These are phyloP conservation scores for Lepus oiostolus DNA, from an alignment of 2,797 vertebrate species.

Conservation along the genomic window DNA sequence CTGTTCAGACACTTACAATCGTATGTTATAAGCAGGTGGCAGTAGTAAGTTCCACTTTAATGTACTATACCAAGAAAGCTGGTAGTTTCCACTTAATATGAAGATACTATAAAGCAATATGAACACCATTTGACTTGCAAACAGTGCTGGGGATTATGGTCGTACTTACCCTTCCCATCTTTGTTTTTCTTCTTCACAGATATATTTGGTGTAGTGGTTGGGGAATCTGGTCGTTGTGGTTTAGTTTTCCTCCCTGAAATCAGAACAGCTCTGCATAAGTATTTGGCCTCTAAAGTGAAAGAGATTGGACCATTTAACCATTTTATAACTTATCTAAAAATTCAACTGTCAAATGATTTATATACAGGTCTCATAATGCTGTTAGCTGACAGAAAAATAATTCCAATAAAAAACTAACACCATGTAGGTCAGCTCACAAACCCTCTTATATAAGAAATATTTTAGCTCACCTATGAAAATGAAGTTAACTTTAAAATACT, in stretches of 20 bases:
- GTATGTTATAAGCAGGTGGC: not conserved
- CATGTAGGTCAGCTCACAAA: slow-evolving; percentile 40
- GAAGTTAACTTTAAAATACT: slow-evolving; percentile 51
- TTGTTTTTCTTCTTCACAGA: slow-evolving; percentile 95
- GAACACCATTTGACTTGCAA: not conserved
- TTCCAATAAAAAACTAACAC: slow-evolving; percentile 52
- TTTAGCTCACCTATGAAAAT: slow-evolving; percentile 45
- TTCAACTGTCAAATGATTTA: slow-evolving; percentile 47
- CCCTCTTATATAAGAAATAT: not conserved
- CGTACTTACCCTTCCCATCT: slow-evolving; percentile 95
- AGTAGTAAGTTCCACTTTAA: not conserved
- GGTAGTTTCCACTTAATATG: not conserved
- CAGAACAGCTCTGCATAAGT: slow-evolving; percentile 76
- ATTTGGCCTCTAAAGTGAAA: slow-evolving; percentile 51
- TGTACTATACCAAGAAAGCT: not conserved
- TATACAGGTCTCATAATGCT: not conserved
- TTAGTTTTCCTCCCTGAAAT: slow-evolving; percentile 94
- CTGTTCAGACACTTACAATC: slow-evolving; percentile 44
- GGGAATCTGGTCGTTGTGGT: slow-evolving; percentile 93
- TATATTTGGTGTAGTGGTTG: slow-evolving; percentile 94
- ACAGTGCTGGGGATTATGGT: not conserved
- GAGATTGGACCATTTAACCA: slow-evolving; percentile 10
- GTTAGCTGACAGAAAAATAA: slow-evolving; percentile 51
- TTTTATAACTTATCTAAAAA: slow-evolving; percentile 45
- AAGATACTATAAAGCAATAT: slow-evolving; percentile 11